Percentiles rank a stretch among this genome's conserved stretches.
These are phyloP conservation scores for Megamerina dolium DNA, from an alignment of 2,888 invertebrate species.

Conservation along the genomic window DNA sequence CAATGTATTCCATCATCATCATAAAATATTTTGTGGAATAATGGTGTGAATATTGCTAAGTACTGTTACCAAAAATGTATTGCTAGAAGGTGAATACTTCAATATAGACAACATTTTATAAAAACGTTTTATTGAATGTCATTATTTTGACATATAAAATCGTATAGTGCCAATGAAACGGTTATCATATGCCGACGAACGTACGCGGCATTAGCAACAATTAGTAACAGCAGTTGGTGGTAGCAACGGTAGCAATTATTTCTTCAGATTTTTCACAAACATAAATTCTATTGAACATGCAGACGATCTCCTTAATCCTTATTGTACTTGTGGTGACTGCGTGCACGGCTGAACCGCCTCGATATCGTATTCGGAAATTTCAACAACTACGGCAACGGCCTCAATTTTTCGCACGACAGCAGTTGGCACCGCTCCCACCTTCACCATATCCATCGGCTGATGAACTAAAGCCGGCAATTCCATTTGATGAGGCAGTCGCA, in stretches of 20 bases:
- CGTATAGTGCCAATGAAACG: constrained; percentile 21
- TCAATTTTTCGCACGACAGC: constrained; percentile 28
- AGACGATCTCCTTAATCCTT: constrained; percentile 13
- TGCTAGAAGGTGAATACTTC: too few species aligned
- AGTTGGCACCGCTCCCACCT: constrained; percentile 21
- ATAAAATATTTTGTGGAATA: too few species aligned
- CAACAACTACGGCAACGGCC: constrained; percentile 24
- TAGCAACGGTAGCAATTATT: background rate
- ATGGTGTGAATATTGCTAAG: too few species aligned
- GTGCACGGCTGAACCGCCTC: constrained; percentile 18
- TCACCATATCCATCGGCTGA: constrained; percentile 37
- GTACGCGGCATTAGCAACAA: constrained; percentile 12
- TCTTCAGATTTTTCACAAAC: too few species aligned
- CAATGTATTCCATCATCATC: too few species aligned
- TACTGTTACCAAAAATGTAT: too few species aligned
- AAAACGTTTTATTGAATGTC: too few species aligned
- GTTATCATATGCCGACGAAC: constrained; percentile 14
- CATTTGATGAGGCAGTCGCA: constrained; percentile 25
- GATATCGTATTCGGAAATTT: constrained; percentile 19
- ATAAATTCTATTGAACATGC: too few species aligned
- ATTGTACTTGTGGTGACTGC: constrained; percentile 16
- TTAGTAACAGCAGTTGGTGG: too few species aligned
- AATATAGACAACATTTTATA: too few species aligned
- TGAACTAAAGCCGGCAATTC: constrained; percentile 33
- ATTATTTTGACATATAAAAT: too few species aligned